phyloP scores from a whole-genome alignment of 2,797 vertebrate genomes.

The Rhinella marina region DNA sequence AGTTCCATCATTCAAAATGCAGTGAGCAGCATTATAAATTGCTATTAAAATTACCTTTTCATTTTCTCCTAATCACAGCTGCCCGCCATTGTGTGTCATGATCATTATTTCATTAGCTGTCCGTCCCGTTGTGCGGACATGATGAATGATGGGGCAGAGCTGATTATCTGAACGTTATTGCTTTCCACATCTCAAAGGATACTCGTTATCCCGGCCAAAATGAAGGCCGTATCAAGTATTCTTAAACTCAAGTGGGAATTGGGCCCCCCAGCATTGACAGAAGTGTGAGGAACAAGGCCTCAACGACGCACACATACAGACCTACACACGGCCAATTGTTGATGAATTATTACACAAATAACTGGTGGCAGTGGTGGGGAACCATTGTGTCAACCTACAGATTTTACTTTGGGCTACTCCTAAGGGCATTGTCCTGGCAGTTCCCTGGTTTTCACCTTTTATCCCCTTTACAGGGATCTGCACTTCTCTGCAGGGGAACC shows the following conservation, averaged over 20 bases:
- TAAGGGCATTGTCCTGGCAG: no score
- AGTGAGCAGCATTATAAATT: constrained; percentile 32
- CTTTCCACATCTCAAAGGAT: neutral
- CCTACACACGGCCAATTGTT: no score
- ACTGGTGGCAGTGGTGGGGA: no score
- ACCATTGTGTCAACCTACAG: no score
- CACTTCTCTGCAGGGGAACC: no score
- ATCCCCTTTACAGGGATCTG: no score
- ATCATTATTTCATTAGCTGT: constrained; percentile 19
- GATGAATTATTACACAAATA: no score
- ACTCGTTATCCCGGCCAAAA: neutral
- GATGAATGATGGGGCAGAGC: neutral
- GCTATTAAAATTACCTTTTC: constrained; percentile 53
- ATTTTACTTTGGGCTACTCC: no score
- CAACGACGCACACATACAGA: no score
- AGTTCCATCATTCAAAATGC: constrained; percentile 28
- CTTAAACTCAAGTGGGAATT: neutral
- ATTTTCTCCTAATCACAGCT: constrained; percentile 54
- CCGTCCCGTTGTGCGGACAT: neutral
- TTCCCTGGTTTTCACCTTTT: no score
- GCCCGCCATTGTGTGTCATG: constrained; percentile 23
- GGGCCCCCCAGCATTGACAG: neutral
- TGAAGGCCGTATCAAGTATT: neutral
- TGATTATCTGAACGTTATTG: neutral
- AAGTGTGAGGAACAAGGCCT: no score